Percentiles rank a stretch among this genome's conserved stretches.
phyloP scores from a whole-genome alignment of 2,888 invertebrate species.

The Caenorhabditis sp. region DNA sequence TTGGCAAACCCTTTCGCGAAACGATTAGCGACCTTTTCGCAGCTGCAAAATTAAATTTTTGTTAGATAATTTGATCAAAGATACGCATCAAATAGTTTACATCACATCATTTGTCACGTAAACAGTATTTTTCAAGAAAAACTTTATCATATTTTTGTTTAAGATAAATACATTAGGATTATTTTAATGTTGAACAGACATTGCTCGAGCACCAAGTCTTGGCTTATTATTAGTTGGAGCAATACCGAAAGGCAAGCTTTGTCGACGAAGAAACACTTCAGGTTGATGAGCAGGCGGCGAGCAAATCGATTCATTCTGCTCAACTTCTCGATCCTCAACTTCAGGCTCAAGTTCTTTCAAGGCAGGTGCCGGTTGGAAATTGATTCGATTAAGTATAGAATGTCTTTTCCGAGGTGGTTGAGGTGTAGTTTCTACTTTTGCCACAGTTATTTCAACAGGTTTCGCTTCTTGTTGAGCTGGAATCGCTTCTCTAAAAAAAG shows the following conservation, averaged over 20 bases:
- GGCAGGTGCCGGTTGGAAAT: constrained; percentile 46
- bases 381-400: constrained; percentile 46
- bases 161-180: neutral
- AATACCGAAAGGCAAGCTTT: constrained; percentile 34
- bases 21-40: too few species aligned
- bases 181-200: constrained; percentile 33
- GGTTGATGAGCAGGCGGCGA: constrained; percentile 37
- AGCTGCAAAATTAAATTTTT: too few species aligned
- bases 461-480: constrained; percentile 10
- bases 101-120: too few species aligned
- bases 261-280: constrained; percentile 30
- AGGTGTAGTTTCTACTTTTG: constrained; percentile 7
- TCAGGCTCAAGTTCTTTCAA: constrained; percentile 44
- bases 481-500: constrained; percentile 26
- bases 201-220: constrained; percentile 18
- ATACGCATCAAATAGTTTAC: too few species aligned
- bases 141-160: too few species aligned
- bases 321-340: constrained; percentile 32
- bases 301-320: constrained; percentile 26
- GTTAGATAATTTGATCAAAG: too few species aligned
- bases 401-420: constrained; percentile 29
- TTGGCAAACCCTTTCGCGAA: too few species aligned
- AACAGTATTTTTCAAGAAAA: too few species aligned
- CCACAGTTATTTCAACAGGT: too few species aligned
- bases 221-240: constrained; percentile 1